Conservation (phyloP, 1,140 invertebrate genomes). For the Lordiphosa mommai region DNA sequence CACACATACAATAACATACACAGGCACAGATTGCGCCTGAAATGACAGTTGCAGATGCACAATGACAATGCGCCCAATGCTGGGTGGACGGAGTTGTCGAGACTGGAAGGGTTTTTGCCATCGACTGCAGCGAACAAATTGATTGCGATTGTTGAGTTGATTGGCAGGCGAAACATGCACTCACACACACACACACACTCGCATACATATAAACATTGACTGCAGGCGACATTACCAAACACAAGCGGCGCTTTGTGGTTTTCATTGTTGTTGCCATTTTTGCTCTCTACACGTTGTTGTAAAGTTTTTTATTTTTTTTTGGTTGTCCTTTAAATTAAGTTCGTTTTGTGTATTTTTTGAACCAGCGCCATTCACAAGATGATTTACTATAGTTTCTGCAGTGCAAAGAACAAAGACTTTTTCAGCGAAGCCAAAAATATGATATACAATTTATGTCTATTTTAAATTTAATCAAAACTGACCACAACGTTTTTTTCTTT, state of each 20-base stretch:
- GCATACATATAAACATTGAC: constrained; percentile 23
- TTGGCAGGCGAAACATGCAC: constrained; percentile 65
- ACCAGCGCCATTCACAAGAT: constrained; percentile 32
- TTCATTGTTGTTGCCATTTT: constrained; percentile 48
- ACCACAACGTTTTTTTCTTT: too few relatives aligned
- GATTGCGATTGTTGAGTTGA: constrained; percentile 78
- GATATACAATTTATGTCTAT: not conserved
- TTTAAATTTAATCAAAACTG: not conserved
- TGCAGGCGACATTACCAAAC: constrained; percentile 64
- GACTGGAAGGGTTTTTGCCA: constrained; percentile 8
- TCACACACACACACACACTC: constrained; percentile 16
- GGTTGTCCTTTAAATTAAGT: constrained; percentile 51
- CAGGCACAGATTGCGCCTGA: constrained; percentile 44
- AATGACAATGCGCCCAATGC: constrained; percentile 44
- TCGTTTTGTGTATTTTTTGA: constrained; percentile 28
- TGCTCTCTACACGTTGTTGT: not conserved
- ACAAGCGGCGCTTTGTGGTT: constrained; percentile 69
- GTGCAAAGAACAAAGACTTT: constrained; percentile 1
- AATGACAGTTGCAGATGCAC: constrained; percentile 65
- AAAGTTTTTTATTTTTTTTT: constrained; percentile 37
- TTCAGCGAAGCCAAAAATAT: too few relatives aligned
- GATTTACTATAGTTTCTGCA: constrained; percentile 28
- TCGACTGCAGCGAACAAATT: constrained; percentile 54
- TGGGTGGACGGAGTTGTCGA: not conserved
- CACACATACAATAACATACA: constrained; percentile 6